Evolutionary conservation across 1,140 invertebrate genomes (phyloP).

Genomic region (Mactra quadrangularis): DNA sequence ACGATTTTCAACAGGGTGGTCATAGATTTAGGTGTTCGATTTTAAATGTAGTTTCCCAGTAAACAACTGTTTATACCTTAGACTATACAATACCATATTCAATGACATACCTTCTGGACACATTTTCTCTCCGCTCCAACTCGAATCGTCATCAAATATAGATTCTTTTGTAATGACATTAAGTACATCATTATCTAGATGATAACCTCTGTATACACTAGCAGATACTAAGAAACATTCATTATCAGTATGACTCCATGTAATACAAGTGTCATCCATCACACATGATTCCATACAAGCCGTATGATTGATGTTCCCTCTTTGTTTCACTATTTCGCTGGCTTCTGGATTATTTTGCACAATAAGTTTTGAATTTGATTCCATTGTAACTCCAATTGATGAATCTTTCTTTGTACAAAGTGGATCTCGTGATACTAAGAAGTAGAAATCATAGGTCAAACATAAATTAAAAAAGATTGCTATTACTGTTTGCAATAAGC

Average conservation of each 20-base stretch:
- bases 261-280: background rate
- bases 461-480: background rate
- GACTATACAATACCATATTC: too few relatives aligned
- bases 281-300: background rate
- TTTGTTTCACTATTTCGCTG: too few relatives aligned
- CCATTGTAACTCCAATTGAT: background rate
- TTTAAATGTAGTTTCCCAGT: too few relatives aligned
- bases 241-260: background rate
- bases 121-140: conserved; percentile 7
- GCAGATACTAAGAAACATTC: background rate
- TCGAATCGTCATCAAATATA: background rate
- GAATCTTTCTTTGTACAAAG: background rate
- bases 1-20: too few relatives aligned
- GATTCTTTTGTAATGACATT: background rate
- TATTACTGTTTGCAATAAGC: background rate
- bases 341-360: background rate
- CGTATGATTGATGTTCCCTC: background rate
- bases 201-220: background rate
- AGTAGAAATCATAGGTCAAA: background rate
- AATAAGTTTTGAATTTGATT: background rate
- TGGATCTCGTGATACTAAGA: background rate
- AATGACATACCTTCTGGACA: conserved; percentile 17
- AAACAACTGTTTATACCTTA: too few relatives aligned
- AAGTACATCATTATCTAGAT: background rate
- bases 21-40: too few relatives aligned